phyloP scores from a whole-genome alignment of 35 echinoderm and acorn worm genomes.

The Acanthaster planci region DNA sequence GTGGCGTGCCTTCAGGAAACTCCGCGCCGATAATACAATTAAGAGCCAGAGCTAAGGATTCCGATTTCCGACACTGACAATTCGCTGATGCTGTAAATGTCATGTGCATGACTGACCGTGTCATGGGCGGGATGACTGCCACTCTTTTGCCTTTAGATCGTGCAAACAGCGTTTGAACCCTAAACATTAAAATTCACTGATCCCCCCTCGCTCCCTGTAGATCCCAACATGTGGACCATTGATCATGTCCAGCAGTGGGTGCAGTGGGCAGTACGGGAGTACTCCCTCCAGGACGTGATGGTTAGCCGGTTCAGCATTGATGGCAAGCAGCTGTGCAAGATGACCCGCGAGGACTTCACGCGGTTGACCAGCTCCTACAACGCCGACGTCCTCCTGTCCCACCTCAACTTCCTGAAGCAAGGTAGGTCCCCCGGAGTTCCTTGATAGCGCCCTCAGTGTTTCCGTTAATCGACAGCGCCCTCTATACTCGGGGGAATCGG shows the following conservation, averaged over 20 bases:
- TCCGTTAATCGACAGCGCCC: neutral
- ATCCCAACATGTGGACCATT: slow-evolving; percentile 95
- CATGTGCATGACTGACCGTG: no score
- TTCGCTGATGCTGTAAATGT: no score
- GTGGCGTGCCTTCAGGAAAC: no score
- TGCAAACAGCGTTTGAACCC: no score
- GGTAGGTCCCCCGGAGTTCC: slow-evolving; percentile 43
- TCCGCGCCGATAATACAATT: no score
- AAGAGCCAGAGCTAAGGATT: no score
- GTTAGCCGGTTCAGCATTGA: slow-evolving; percentile 88
- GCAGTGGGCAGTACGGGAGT: slow-evolving; percentile 92
- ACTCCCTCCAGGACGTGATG: slow-evolving; percentile 81
- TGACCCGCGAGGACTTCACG: slow-evolving; percentile 90
- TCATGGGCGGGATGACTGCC: no score
- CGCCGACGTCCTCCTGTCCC: slow-evolving; percentile 86
- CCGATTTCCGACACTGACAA: no score
- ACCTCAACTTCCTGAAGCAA: slow-evolving; percentile 98
- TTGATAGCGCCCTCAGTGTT: no score
- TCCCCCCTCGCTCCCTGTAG: slow-evolving; percentile 29
- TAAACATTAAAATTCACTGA: neutral
- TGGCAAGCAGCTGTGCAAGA: slow-evolving; percentile 90
- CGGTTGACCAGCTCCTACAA: slow-evolving; percentile 87
- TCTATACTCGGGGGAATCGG: no score
- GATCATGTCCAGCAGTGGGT: slow-evolving; percentile 98
- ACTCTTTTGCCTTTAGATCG: no score